phyloP scores from a whole-genome alignment of 2,888 invertebrate genomes.

The Cylindroiulus punctatus region DNA sequence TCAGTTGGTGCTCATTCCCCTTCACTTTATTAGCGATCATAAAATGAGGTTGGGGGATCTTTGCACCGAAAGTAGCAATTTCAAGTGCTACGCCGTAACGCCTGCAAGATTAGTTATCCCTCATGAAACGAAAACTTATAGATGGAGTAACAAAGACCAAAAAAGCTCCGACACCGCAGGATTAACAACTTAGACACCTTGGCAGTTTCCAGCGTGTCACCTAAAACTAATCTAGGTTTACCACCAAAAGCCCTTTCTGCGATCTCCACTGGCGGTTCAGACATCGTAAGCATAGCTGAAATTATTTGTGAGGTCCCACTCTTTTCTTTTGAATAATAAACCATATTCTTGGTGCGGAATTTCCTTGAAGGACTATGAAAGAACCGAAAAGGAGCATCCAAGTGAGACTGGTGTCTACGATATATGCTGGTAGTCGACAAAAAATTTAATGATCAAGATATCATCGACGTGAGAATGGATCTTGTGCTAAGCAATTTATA shows the following conservation, averaged over 20 bases:
- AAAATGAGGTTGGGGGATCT: constrained; percentile 40
- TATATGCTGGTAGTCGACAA: not conserved
- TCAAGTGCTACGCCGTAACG: not conserved
- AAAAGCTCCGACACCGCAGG: constrained; percentile 11
- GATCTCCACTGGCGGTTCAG: not conserved
- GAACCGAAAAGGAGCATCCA: not conserved
- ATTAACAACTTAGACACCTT: constrained; percentile 40
- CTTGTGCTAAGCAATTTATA: not conserved
- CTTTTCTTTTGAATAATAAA: constrained; percentile 27
- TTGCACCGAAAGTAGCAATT: constrained; percentile 33
- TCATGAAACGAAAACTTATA: constrained; percentile 40
- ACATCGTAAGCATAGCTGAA: not conserved
- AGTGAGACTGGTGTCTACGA: not conserved
- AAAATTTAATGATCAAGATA: not conserved
- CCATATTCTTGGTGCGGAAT: not conserved
- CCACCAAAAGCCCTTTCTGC: not conserved
- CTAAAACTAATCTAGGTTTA: constrained; percentile 20
- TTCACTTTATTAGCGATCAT: constrained; percentile 44
- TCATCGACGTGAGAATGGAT: not conserved
- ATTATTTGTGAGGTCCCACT: not conserved
- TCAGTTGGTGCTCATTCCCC: constrained; percentile 36
- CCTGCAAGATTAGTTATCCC: constrained; percentile 34
- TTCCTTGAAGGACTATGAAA: not conserved
- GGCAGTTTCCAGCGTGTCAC: not conserved
- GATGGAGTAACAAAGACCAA: constrained; percentile 22